Evolutionary conservation across 2,113 vertebrate genomes (phyloP).

Genomic region (Suncus etruscus): DNA sequence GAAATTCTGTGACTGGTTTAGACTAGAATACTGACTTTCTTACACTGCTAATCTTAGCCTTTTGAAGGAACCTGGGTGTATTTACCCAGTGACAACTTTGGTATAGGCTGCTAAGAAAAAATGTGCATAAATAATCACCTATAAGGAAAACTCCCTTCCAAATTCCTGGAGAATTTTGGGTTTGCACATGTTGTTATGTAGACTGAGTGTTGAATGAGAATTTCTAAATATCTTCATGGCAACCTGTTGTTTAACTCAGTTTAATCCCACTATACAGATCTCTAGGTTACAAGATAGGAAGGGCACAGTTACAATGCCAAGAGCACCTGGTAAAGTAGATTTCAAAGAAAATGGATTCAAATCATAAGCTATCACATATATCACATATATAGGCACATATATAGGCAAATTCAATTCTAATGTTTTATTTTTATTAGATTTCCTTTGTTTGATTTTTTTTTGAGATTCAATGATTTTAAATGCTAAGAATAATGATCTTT

Average conservation of each 20-base stretch:
- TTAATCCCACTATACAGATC: background rate
- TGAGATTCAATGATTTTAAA: too few relatives aligned
- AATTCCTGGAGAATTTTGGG: conserved; percentile 5
- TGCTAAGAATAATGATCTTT: too few relatives aligned
- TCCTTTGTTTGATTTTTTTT: background rate
- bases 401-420: conserved; percentile 1
- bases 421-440: conserved; percentile 15
- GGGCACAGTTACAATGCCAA: background rate
- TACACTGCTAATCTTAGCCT: background rate
- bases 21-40: background rate
- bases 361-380: background rate
- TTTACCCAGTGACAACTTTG: conserved; percentile 27
- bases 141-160: background rate
- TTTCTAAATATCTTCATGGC: background rate
- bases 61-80: background rate
- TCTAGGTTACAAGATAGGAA: background rate
- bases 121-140: background rate
- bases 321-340: background rate
- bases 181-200: background rate
- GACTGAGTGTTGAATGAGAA: background rate
- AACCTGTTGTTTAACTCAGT: background rate
- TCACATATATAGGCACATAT: background rate
- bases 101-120: background rate
- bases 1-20: conserved; percentile 50
- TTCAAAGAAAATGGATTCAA: background rate